phyloP scores from a whole-genome alignment of 2,888 invertebrate genomes.

The Vandiemenella viatica region DNA sequence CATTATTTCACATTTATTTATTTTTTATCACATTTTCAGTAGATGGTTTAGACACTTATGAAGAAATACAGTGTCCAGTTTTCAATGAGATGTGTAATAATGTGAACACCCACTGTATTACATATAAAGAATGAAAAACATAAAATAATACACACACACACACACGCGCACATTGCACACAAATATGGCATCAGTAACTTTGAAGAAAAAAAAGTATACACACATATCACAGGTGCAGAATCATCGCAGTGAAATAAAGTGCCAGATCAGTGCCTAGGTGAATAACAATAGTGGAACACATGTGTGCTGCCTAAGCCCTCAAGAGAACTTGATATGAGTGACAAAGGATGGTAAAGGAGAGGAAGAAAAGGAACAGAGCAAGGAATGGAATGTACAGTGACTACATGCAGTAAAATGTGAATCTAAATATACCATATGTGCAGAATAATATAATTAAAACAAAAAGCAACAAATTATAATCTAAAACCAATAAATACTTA shows the following conservation, averaged over 20 bases:
- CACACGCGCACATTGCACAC: neutral
- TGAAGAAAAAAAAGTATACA: conserved; percentile 9
- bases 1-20: neutral
- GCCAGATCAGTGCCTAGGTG: conserved; percentile 13
- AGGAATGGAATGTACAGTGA: conserved; percentile 10
- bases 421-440: conserved; percentile 16
- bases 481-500: conserved; percentile 9
- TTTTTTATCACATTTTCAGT: no score
- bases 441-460: conserved; percentile 13
- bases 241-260: conserved; percentile 15
- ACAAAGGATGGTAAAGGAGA: neutral
- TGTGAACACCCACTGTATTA: neutral
- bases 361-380: neutral
- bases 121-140: neutral
- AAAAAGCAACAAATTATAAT: conserved; percentile 8
- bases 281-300: conserved; percentile 9
- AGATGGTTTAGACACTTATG: no score
- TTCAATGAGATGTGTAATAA: no score
- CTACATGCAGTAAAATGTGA: conserved; percentile 16
- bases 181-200: neutral
- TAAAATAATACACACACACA: neutral
- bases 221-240: conserved; percentile 14
- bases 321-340: conserved; percentile 1
- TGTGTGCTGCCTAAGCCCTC: conserved; percentile 16
- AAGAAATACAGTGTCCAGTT: no score